Conservation (phyloP, 1,140 invertebrate species). For the Drosophila pseudoananassae region DNA sequence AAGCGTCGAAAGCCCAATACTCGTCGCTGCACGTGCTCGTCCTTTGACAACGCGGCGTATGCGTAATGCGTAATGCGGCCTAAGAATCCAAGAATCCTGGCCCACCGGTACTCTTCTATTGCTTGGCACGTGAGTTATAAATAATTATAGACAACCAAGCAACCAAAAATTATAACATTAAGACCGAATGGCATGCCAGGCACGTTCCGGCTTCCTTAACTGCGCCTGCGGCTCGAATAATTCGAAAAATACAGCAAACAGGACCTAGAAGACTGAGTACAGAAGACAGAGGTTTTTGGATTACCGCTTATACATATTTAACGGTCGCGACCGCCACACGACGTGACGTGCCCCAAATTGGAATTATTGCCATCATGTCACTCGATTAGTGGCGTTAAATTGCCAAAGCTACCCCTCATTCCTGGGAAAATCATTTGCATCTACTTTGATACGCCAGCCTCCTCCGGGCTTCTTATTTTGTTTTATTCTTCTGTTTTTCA, state of each 20-base stretch:
- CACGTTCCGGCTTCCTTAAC: conserved; percentile 47
- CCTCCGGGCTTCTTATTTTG: conserved; percentile 18
- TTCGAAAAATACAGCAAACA: conserved; percentile 13
- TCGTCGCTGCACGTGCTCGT: conserved; percentile 42
- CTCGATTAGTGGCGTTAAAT: conserved; percentile 80
- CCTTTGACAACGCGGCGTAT: conserved; percentile 60
- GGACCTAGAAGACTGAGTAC: neutral
- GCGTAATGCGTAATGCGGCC: conserved; percentile 68
- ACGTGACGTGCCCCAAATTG: conserved; percentile 70
- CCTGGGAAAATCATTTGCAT: conserved; percentile 33
- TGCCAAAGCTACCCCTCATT: conserved; percentile 50
- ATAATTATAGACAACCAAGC: conserved; percentile 68
- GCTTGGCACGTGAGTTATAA: conserved; percentile 67
- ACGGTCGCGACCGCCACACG: conserved; percentile 44
- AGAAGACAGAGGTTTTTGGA: conserved; percentile 3
- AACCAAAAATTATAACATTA: conserved; percentile 57
- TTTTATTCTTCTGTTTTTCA: conserved; percentile 12
- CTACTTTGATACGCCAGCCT: conserved; percentile 30
- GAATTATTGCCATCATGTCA: conserved; percentile 76
- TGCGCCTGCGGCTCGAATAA: conserved; percentile 26
- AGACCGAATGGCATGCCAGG: conserved; percentile 52
- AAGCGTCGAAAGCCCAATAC: conserved; percentile 27
- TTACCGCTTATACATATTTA: conserved; percentile 63
- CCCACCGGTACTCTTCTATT: conserved; percentile 24
- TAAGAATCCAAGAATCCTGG: conserved; percentile 6